Base-by-base conservation (phyloP, 1,140 invertebrate genomes). In the Penaeus vannamei region DNA sequence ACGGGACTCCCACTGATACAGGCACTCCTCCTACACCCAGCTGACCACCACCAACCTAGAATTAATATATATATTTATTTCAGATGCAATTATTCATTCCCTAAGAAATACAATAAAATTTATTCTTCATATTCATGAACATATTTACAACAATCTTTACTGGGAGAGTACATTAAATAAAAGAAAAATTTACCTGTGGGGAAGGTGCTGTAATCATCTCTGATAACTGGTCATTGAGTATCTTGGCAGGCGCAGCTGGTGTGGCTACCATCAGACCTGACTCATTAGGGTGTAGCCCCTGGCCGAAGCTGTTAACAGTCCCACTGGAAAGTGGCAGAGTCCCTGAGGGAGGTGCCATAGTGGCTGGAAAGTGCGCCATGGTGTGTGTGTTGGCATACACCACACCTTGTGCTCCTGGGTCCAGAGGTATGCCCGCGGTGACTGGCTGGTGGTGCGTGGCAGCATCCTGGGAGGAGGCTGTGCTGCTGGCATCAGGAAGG, bases 381-480 rank as follows among this genome's bases (percentile, higher is more conserved):
- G 85, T 90, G 76, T 90, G 85, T 59, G 85, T 88, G 72, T 90
- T 91, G n/a, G 89, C 86, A 84, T 90, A 91, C 17, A 91, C 86
- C 53, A 91, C 84, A 62, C 85, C 80, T 46, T 87, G 90, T 36
- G 82, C 53, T 36, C 76, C 76, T 19, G 86, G 77, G 61, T 90
- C 91, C 66, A 89, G 60, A n/a, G 84, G 83, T 84, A 86, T 72
- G 32, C 77, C 85, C 32, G 79, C 62, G 72, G 85, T 84, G 77
- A 84, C 82, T 17, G 84, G 53, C 62, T 82, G 86, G 76, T 85
- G 86, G 36, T 86, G 90, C 53, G 86, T 64, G 29, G 62, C 82
- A 26, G 53, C 62, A 60, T 88, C 85, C 29, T 91, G 88, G 14
- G 77, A 80, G 53, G 92, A 92, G 92, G 92, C 92, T 69, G 92